These are phyloP conservation scores for Bombus pascuorum DNA, from an alignment of 1,140 invertebrate species.

Conservation along the genomic window DNA sequence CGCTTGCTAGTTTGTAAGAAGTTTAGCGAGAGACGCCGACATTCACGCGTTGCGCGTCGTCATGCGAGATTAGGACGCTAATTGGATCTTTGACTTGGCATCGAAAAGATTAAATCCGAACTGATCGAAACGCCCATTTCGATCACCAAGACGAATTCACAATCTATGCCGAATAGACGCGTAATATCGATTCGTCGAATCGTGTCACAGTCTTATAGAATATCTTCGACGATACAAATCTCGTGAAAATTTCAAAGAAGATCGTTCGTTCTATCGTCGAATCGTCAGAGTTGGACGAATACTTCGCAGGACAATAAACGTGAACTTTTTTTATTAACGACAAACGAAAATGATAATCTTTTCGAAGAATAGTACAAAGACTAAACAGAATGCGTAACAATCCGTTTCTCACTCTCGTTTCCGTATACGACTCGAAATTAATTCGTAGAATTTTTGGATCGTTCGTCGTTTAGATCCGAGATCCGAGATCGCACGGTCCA, in stretches of 20 bases:
- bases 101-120: not conserved
- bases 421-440: not conserved
- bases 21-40: conserved; percentile 30
- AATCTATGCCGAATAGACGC: not conserved
- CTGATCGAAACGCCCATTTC: not conserved
- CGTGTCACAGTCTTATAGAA: not conserved
- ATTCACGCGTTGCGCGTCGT: conserved; percentile 7
- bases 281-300: not conserved
- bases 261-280: not conserved
- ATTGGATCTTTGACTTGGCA: conserved; percentile 32
- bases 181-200: not conserved
- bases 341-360: not conserved
- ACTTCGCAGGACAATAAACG: not conserved
- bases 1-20: conserved; percentile 64
- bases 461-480: not conserved
- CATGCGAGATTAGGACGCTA: conserved; percentile 34
- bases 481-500: not conserved
- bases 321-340: not conserved
- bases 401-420: not conserved
- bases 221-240: not conserved
- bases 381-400: not conserved
- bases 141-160: not conserved
- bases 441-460: not conserved
- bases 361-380: conserved; percentile 10
- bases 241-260: not conserved